phyloP scores from a whole-genome alignment of 92 coral and sea anemone species.

The Diadumene lineata region DNA sequence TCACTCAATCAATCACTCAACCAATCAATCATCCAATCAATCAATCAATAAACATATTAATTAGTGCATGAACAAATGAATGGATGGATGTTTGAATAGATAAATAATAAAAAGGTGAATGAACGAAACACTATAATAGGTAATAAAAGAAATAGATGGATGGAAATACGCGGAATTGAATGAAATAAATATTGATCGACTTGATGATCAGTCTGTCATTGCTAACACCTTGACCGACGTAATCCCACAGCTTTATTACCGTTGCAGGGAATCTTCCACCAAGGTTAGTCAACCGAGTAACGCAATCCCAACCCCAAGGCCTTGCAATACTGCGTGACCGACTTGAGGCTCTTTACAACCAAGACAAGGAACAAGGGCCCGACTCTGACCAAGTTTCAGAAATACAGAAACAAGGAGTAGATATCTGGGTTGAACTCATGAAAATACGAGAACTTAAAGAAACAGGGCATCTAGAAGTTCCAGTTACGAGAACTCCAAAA shows the following conservation, averaged over 20 bases:
- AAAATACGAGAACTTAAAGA: constrained; percentile 45
- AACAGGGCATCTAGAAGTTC: not conserved
- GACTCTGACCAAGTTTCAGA: constrained; percentile 38
- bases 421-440: constrained; percentile 63
- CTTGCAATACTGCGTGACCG: constrained; percentile 67
- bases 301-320: constrained; percentile 91
- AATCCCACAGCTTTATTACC: not conserved
- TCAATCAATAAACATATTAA: too few relatives aligned
- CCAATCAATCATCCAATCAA: too few relatives aligned
- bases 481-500: constrained; percentile 1
- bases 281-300: constrained; percentile 81
- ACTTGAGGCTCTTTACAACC: constrained; percentile 69
- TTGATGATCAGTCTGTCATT: too few relatives aligned
- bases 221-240: not conserved
- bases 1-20: too few relatives aligned
- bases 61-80: too few relatives aligned
- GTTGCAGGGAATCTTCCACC: constrained; percentile 93
- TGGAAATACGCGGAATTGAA: too few relatives aligned
- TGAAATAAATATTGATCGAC: too few relatives aligned
- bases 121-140: too few relatives aligned
- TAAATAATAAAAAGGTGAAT: too few relatives aligned
- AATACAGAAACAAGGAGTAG: constrained; percentile 51
- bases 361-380: constrained; percentile 49
- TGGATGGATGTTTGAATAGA: too few relatives aligned
- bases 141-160: too few relatives aligned